Evolutionary conservation across 2,797 vertebrate genomes (phyloP).

Genomic region (Trachops cirrhosus): DNA sequence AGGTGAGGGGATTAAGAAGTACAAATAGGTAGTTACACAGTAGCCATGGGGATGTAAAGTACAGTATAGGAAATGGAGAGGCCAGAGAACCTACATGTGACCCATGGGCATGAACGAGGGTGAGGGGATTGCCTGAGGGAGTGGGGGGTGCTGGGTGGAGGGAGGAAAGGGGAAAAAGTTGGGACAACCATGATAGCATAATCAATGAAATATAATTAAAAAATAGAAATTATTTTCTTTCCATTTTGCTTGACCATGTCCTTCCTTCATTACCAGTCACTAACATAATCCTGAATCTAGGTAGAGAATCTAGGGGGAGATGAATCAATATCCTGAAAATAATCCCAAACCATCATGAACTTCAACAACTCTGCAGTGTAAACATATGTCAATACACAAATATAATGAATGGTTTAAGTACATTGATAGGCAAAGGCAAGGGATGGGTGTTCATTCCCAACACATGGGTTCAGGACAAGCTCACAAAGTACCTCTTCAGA

Average conservation of each 20-base stretch:
- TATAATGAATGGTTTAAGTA: neutral
- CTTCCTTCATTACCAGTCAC: neutral
- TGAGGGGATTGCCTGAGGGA: neutral
- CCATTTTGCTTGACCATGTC: neutral
- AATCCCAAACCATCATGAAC: neutral
- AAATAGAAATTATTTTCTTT: neutral
- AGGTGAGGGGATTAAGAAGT: neutral
- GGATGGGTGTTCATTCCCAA: neutral
- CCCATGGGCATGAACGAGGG: neutral
- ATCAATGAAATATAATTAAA: neutral
- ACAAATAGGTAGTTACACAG: neutral
- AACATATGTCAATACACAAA: neutral
- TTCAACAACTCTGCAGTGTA: neutral
- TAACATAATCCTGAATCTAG: neutral
- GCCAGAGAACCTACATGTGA: neutral
- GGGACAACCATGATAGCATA: neutral
- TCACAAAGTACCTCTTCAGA: neutral
- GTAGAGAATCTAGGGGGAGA: neutral
- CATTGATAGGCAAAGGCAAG: neutral
- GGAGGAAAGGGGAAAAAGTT: neutral
- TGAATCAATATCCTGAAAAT: neutral
- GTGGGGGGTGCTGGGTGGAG: neutral
- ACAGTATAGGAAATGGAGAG: neutral
- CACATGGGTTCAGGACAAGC: neutral
- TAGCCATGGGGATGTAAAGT: neutral